These are phyloP conservation scores for Baccha elongata DNA, from an alignment of 2,888 invertebrate species.

Conservation along the genomic window DNA sequence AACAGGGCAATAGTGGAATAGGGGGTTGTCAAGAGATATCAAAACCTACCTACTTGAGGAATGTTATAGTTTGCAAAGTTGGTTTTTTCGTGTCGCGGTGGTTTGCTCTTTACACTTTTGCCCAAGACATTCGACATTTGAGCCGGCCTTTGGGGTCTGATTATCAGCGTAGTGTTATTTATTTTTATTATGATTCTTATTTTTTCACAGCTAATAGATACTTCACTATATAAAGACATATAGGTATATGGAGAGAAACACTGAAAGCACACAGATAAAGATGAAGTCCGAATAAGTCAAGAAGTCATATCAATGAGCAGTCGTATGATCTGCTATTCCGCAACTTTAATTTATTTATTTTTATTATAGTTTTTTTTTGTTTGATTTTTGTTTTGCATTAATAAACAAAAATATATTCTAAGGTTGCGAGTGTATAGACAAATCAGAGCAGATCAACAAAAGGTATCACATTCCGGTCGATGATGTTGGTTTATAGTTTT, in stretches of 20 bases:
- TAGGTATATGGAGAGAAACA: background rate
- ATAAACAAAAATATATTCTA: constrained; percentile 64
- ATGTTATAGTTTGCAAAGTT: constrained; percentile 66
- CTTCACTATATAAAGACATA: background rate
- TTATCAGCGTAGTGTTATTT: constrained; percentile 71
- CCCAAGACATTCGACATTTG: constrained; percentile 73
- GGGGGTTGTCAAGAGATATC: constrained; percentile 7
- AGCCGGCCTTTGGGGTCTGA: constrained; percentile 72
- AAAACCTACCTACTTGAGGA: constrained; percentile 56
- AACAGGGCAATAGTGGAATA: background rate
- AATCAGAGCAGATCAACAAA: constrained; percentile 68
- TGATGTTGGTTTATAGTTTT: constrained; percentile 1
- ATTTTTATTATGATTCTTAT: constrained; percentile 67
- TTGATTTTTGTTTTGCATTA: constrained; percentile 42
- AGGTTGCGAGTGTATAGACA: constrained; percentile 7
- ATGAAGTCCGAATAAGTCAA: constrained; percentile 35
- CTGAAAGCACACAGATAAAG: constrained; percentile 3
- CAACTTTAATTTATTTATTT: constrained; percentile 56
- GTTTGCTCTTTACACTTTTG: constrained; percentile 72
- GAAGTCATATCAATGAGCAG: constrained; percentile 52
- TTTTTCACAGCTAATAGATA: constrained; percentile 36
- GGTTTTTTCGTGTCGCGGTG: constrained; percentile 54
- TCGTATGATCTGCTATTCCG: constrained; percentile 65
- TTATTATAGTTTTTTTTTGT: constrained; percentile 23
- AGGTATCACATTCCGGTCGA: constrained; percentile 56